Conservation (phyloP, 2,113 vertebrate genomes). For the Sinocyclocheilus maitianheensis region DNA sequence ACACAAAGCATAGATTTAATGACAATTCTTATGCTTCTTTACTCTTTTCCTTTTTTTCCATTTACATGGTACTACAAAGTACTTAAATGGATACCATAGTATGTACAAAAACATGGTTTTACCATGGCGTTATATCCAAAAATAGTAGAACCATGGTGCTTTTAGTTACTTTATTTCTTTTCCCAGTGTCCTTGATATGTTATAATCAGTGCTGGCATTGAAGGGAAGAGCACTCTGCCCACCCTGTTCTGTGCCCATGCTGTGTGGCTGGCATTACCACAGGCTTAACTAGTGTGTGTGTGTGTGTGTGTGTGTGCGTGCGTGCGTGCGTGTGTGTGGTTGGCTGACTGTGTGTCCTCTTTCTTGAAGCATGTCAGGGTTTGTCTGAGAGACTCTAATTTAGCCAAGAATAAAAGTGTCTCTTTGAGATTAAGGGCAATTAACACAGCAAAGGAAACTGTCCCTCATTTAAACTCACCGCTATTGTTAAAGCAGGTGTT, state of each 20-base stretch:
- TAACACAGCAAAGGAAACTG: conserved; percentile 12
- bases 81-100: background rate
- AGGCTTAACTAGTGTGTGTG: too few species aligned
- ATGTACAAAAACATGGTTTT: too few species aligned
- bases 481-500: conserved; percentile 30
- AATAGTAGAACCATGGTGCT: background rate
- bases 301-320: too few species aligned
- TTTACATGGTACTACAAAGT: background rate
- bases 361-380: conserved; percentile 20
- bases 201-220: too few species aligned
- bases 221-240: too few species aligned
- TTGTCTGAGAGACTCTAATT: conserved; percentile 34
- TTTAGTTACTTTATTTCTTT: too few species aligned
- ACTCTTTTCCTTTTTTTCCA: background rate
- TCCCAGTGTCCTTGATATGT: too few species aligned
- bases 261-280: too few species aligned
- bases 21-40: too few species aligned
- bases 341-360: too few species aligned
- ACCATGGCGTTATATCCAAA: background rate
- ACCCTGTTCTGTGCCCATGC: too few species aligned
- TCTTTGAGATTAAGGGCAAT: conserved; percentile 36
- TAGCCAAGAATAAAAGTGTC: conserved; percentile 20
- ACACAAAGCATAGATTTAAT: background rate
- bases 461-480: conserved; percentile 4
- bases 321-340: too few species aligned